Conservation (phyloP, 2,888 invertebrate genomes). For the Nysson spinosus region DNA sequence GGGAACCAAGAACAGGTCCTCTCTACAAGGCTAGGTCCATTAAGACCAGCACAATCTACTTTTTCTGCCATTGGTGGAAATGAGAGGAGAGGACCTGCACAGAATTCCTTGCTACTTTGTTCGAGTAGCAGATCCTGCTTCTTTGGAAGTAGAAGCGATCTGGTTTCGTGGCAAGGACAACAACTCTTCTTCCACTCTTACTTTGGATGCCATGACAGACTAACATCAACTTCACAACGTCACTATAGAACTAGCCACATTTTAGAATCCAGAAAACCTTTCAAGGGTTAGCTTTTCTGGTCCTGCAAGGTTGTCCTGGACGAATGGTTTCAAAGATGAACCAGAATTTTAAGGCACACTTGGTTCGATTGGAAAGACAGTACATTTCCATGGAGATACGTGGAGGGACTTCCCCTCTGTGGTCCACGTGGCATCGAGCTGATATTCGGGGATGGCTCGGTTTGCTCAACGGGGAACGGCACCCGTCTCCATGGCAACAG, state of each 20-base stretch:
- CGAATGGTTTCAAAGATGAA: too few relatives aligned
- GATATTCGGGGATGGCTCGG: conserved; percentile 35
- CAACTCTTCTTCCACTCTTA: too few relatives aligned
- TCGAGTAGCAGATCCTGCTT: conserved; percentile 47
- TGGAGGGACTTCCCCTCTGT: conserved; percentile 24
- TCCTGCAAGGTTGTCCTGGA: too few relatives aligned
- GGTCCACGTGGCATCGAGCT: conserved; percentile 32
- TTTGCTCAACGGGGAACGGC: conserved; percentile 50
- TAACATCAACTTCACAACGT: conserved; percentile 5
- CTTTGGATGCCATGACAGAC: conserved; percentile 25
- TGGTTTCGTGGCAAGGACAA: conserved; percentile 53
- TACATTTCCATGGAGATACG: background rate
- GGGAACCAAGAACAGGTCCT: conserved; percentile 1
- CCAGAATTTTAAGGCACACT: too few relatives aligned
- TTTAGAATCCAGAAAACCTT: too few relatives aligned
- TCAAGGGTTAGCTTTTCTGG: too few relatives aligned
- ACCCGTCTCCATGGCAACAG: conserved; percentile 69
- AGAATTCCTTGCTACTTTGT: conserved; percentile 33
- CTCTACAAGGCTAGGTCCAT: conserved; percentile 15
- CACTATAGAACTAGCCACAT: background rate
- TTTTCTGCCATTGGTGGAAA: conserved; percentile 12
- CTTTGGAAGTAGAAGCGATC: conserved; percentile 40
- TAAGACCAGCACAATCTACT: conserved; percentile 2
- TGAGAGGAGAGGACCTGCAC: conserved; percentile 6
- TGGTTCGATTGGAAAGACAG: too few relatives aligned